Conservation (phyloP, 2,113 vertebrate species). For the Falcunculus frontatus region DNA sequence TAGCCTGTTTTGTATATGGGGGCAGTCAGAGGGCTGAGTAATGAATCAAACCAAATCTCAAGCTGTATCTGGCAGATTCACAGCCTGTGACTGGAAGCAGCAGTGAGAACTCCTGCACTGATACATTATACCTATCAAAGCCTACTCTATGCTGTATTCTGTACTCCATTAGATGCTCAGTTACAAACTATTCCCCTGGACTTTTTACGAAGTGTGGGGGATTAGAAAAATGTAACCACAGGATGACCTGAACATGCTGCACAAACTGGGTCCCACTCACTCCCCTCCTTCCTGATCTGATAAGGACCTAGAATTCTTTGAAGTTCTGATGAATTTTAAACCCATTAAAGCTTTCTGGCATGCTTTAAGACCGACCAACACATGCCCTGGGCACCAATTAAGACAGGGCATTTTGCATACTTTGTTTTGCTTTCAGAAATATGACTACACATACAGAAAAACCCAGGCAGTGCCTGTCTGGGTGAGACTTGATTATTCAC, state of each 20-base stretch:
- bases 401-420: not conserved
- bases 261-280: not conserved
- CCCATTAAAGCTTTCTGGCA: not conserved
- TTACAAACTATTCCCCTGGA: not conserved
- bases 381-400: not conserved
- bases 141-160: not conserved
- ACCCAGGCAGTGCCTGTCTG: not conserved
- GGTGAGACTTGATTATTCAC: not conserved
- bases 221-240: not conserved
- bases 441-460: not conserved
- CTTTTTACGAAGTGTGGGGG: rapidly evolving
- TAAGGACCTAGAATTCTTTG: not conserved
- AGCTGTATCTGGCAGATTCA: not conserved
- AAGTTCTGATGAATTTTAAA: not conserved
- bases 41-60: not conserved
- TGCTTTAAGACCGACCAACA: not conserved
- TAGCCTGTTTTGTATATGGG: not conserved
- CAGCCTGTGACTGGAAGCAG: not conserved
- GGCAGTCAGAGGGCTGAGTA: not conserved
- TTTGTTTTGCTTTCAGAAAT: not conserved
- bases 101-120: not conserved
- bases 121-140: not conserved
- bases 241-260: not conserved
- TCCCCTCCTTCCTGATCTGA: not conserved
- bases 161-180: not conserved